A percentile compares a stretch with the other conserved stretches of the same genome.
phyloP scores from a whole-genome alignment of 2,797 vertebrate genomes.

The Propithecus deckenii region DNA sequence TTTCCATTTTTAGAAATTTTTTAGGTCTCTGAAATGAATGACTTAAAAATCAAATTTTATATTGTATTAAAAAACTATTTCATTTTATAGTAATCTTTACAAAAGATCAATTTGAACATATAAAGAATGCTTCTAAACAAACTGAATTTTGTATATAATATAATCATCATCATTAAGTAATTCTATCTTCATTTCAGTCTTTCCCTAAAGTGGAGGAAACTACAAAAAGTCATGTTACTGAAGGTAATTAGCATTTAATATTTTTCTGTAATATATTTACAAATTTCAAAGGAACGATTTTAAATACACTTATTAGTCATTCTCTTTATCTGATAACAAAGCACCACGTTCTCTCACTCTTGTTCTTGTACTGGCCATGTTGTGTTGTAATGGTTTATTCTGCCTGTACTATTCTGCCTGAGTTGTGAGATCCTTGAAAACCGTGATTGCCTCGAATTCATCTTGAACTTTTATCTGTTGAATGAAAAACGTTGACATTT shows the following conservation, averaged over 20 bases:
- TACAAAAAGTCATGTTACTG: conserved; percentile 56
- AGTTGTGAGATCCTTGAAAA: background rate
- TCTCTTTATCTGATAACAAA: background rate
- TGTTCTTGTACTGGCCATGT: background rate
- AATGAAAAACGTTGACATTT: background rate
- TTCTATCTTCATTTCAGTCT: conserved; percentile 85
- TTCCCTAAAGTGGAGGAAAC: conserved; percentile 84
- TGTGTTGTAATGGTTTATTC: background rate
- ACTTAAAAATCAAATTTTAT: background rate
- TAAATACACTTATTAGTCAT: background rate
- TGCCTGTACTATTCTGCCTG: background rate
- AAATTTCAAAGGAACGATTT: background rate
- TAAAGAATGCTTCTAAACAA: background rate
- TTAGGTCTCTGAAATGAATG: background rate
- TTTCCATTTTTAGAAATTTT: background rate
- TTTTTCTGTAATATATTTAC: conserved; percentile 15
- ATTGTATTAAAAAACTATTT: background rate
- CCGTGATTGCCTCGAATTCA: background rate
- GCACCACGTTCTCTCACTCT: background rate
- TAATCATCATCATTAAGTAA: conserved; percentile 31
- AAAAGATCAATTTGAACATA: background rate
- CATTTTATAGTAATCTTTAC: background rate
- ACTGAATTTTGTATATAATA: background rate
- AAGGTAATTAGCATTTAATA: conserved; percentile 78
- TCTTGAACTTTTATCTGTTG: background rate